Evolutionary conservation across 30 jellyfish, hydroid and myxozoan genomes (phyloP).

Genomic region (Clytia hemisphaerica): DNA sequence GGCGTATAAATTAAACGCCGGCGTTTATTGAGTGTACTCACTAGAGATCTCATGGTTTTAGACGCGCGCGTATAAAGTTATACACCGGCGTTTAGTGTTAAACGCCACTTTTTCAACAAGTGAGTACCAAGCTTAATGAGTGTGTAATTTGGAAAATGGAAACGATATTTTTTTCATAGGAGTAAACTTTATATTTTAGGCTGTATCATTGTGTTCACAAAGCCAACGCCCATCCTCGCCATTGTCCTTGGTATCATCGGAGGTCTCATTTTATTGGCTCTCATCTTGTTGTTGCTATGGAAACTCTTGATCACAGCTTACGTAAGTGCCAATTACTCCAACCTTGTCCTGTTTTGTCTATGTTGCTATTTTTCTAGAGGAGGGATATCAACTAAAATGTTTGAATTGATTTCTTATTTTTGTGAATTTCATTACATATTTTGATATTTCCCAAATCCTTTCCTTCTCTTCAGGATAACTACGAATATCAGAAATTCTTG

Average conservation of each 20-base stretch:
- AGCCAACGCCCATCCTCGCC: slow-evolving; percentile 71
- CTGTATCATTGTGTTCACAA: slow-evolving; percentile 48
- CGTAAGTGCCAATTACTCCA: slow-evolving; percentile 47
- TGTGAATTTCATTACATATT: not conserved
- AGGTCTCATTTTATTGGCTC: slow-evolving; percentile 75
- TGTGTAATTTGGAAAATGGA: too few species aligned
- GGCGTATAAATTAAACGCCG: too few species aligned
- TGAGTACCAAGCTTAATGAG: too few species aligned
- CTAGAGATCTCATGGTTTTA: too few species aligned
- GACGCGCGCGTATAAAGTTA: too few species aligned
- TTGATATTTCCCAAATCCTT: not conserved
- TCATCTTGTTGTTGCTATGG: slow-evolving; percentile 79
- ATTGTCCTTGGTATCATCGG: slow-evolving; percentile 94
- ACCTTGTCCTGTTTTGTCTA: not conserved
- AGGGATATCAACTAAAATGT: not conserved
- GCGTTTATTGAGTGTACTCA: too few species aligned
- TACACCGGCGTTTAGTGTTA: too few species aligned
- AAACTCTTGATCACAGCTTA: slow-evolving; percentile 78
- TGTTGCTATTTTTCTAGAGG: not conserved
- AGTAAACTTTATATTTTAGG: slow-evolving; percentile 28
- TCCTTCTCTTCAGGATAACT: slow-evolving; percentile 9
- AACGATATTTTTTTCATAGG: too few species aligned
- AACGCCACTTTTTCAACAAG: too few species aligned
- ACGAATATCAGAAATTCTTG: too few species aligned
- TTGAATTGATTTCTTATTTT: not conserved